Conservation (phyloP, 2,113 vertebrate genomes). For the Pelmatolapia mariae region DNA sequence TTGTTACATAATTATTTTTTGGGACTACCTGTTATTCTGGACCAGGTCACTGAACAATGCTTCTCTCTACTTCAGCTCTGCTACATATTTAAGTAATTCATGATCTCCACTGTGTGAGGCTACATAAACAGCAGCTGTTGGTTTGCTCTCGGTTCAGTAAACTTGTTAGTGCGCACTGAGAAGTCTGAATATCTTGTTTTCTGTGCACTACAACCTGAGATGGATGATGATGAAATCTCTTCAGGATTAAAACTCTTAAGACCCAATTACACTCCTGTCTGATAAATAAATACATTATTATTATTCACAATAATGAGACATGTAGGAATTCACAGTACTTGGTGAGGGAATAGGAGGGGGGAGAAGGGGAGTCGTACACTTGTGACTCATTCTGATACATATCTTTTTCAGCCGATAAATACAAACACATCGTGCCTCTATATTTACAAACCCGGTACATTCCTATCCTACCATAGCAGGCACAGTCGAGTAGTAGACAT, state of each 20-base stretch:
- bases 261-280: conserved; percentile 31
- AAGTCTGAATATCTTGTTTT: conserved; percentile 13
- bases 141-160: not conserved
- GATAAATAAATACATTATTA: conserved; percentile 58
- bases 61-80: conserved; percentile 19
- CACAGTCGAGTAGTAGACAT: conserved; percentile 51
- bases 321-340: conserved; percentile 66
- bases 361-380: not conserved
- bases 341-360: conserved; percentile 7
- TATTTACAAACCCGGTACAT: conserved; percentile 68
- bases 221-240: conserved; percentile 37
- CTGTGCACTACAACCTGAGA: conserved; percentile 59
- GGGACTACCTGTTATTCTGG: not conserved
- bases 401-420: conserved; percentile 49
- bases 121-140: conserved; percentile 34
- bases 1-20: not conserved
- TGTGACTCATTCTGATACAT: conserved; percentile 49
- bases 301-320: conserved; percentile 62
- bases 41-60: conserved; percentile 10
- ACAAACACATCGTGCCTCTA: conserved; percentile 56
- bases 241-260: conserved; percentile 32
- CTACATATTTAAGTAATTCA: conserved; percentile 32
- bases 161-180: conserved; percentile 21
- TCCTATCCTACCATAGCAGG: conserved; percentile 53
- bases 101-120: conserved; percentile 1